These are phyloP conservation scores for Geococcyx californianus DNA, from an alignment of 2,113 vertebrate genomes.

Conservation along the genomic window DNA sequence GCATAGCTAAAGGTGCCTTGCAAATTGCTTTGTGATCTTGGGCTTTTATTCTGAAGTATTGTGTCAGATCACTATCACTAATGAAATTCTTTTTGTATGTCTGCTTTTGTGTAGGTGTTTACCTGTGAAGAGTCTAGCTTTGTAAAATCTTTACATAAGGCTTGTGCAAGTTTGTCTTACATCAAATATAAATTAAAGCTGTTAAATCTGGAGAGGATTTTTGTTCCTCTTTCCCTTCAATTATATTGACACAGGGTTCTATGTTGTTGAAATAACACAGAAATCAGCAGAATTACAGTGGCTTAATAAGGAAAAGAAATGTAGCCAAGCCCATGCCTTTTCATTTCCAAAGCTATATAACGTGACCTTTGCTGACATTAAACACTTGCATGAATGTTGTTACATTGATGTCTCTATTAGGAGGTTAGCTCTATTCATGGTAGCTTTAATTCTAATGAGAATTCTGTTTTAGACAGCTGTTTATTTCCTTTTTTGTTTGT, in stretches of 20 bases:
- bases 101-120: background rate
- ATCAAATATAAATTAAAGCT: background rate
- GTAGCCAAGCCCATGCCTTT: background rate
- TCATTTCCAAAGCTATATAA: background rate
- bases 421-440: background rate
- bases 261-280: background rate
- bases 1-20: background rate
- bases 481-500: background rate
- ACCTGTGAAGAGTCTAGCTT: background rate
- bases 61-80: background rate
- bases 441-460: background rate
- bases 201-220: background rate
- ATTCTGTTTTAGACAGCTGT: background rate
- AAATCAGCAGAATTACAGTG: background rate
- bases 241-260: background rate
- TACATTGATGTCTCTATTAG: background rate
- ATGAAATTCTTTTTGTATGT: background rate
- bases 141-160: background rate
- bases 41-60: background rate
- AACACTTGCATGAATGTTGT: fast-evolving
- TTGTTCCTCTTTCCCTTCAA: background rate
- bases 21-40: background rate
- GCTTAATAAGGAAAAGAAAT: background rate
- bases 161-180: background rate
- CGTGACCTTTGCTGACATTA: background rate